Evolutionary conservation across 2,797 vertebrate genomes (phyloP).

Genomic region (Alectoris magna): DNA sequence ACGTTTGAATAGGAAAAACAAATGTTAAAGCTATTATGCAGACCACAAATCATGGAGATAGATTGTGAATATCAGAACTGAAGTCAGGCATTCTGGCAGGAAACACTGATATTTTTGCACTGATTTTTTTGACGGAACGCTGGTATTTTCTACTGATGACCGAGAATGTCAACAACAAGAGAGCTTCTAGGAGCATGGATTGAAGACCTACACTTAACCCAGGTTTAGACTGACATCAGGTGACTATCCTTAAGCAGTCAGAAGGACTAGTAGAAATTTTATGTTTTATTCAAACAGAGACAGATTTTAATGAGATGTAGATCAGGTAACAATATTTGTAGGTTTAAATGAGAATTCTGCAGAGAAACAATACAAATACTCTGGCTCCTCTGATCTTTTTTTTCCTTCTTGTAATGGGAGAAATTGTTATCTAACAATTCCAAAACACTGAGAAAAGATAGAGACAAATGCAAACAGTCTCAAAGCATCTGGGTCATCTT

Average conservation of each 20-base stretch:
- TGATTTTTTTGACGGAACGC: neutral
- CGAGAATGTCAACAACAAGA: neutral
- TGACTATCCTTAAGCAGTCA: neutral
- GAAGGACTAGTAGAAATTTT: neutral
- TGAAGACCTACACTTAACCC: neutral
- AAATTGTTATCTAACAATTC: neutral
- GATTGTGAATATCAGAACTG: too few species aligned
- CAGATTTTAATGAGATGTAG: neutral
- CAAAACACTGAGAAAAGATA: neutral
- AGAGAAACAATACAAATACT: neutral
- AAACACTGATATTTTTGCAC: neutral
- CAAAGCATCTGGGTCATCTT: neutral
- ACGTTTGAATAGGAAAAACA: neutral
- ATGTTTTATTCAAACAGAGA: neutral
- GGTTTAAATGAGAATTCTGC: neutral
- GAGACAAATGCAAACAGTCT: neutral
- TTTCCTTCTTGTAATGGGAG: neutral
- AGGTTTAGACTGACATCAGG: neutral
- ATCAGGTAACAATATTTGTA: neutral
- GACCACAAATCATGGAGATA: too few species aligned
- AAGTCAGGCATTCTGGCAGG: too few species aligned
- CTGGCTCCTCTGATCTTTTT: neutral
- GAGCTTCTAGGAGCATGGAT: neutral
- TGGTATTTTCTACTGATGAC: neutral
- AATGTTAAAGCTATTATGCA: neutral